Evolutionary conservation across 2,113 vertebrate species (phyloP), one percentile per base, ranked within the genome.

Genomic region (Miniopterus natalensis): DNA sequence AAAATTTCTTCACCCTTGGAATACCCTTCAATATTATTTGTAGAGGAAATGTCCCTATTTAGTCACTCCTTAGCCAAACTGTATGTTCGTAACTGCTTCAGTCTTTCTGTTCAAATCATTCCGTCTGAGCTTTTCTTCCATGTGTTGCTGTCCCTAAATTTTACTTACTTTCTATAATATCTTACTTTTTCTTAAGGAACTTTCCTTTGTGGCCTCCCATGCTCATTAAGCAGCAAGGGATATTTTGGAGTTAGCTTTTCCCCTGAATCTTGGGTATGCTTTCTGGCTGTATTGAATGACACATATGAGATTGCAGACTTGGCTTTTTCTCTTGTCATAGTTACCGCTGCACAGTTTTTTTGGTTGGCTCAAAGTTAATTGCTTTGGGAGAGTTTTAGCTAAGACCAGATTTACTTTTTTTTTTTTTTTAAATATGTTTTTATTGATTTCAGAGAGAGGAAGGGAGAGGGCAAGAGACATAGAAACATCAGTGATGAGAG

Each of bases 11-110:
- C 31, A 79, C 95, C 31, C 57, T 95, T 91, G n/a, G 66, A 47
- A 51, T 79, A 94, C 7, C 75, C 85, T 90, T 92, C 25, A 94
- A 45, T 8, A 77, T 97, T 94, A 95, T 88, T 95, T 92, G 1
- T 87, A 84, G 40, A 93, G 53, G 53, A 89, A 25, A 88, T 18
- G 20, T 80, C 68, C 23, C 27, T 81, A 25, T 79, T 90, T 89
- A 89, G 53, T 75, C n/a, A 51, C 29, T 36, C 21, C n/a, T 90
- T 94, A 87, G 68, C 59, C 55, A 91, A 83, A 51, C 23, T 51
- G 4, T 92, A 11, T 83, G 21, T 78, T 42, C 49, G 63, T 92
- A 68, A 68, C 29, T 94, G 40, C 45, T 79, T 9, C 1, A 71
- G 2, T 93, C 65, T 94, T 96, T 85, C 23, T 73, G 36, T 84